Evolutionary conservation across 2,113 vertebrate species (phyloP).

Genomic region (Copsychus sechellarum): DNA sequence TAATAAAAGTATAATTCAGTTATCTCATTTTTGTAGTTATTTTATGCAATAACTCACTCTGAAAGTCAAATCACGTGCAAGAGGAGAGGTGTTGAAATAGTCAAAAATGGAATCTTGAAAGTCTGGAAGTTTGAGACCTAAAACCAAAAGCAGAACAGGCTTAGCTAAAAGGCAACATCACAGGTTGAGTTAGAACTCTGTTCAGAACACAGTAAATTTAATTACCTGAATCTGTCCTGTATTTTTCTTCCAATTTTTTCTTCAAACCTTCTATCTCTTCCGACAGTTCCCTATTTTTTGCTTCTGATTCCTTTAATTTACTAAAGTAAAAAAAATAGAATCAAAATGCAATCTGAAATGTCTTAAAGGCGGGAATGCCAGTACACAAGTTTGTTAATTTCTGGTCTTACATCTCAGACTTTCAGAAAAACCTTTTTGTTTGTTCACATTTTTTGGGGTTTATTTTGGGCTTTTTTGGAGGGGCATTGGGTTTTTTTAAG

Average conservation of each 20-base stretch:
- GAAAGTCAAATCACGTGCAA: constrained; percentile 92
- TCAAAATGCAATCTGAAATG: not conserved
- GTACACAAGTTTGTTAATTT: not conserved
- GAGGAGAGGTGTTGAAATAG: constrained; percentile 95
- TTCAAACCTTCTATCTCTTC: constrained; percentile 89
- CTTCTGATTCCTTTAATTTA: constrained; percentile 90
- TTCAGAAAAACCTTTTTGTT: not conserved
- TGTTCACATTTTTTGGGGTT: not conserved
- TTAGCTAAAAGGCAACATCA: not conserved
- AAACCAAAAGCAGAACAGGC: not conserved
- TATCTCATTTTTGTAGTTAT: not conserved
- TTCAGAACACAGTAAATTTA: not conserved
- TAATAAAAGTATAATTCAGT: not conserved
- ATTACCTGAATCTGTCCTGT: constrained; percentile 85
- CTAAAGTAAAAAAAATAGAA: constrained; percentile 63
- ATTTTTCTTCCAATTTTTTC: constrained; percentile 91
- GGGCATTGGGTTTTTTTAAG: not conserved
- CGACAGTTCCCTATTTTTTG: constrained; percentile 80
- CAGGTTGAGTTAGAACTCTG: not conserved
- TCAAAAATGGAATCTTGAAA: constrained; percentile 98
- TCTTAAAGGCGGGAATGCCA: not conserved
- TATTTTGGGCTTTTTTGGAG: not conserved
- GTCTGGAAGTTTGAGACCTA: constrained; percentile 92
- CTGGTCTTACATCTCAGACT: not conserved
- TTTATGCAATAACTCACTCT: constrained; percentile 83